Evolutionary conservation across 2,797 vertebrate genomes (phyloP).

Genomic region (Eulemur albifrons): DNA sequence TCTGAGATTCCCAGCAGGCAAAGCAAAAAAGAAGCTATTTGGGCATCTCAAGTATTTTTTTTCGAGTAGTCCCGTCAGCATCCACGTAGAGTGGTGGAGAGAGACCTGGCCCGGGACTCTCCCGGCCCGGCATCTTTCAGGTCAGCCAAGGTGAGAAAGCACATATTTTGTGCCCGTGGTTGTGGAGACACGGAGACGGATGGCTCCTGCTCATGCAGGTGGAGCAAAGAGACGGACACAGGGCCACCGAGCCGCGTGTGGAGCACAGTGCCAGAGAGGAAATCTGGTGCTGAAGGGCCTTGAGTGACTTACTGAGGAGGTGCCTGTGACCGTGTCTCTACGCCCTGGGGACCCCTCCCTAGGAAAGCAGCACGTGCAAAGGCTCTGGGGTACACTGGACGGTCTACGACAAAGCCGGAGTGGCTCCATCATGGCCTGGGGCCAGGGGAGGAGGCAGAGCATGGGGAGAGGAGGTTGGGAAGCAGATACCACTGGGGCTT

Average conservation of each 20-base stretch:
- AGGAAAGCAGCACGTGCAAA: not conserved
- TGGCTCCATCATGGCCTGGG: not conserved
- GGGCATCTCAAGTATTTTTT: not conserved
- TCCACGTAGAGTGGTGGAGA: not conserved
- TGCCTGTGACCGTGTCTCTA: not conserved
- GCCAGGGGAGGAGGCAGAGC: not conserved
- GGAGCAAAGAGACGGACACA: not conserved
- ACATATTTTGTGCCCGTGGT: not conserved
- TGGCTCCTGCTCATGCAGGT: not conserved
- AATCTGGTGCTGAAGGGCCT: not conserved
- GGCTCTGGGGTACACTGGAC: not conserved
- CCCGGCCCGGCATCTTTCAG: not conserved
- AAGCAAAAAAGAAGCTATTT: not conserved
- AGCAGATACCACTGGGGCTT: not conserved
- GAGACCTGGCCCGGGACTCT: not conserved
- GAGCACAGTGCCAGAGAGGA: not conserved
- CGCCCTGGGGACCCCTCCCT: not conserved
- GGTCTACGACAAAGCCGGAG: not conserved
- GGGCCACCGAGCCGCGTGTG: not conserved
- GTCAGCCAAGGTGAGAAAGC: not conserved
- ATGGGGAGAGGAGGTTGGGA: not conserved
- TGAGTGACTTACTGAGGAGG: not conserved
- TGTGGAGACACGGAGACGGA: not conserved
- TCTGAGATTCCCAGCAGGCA: constrained; percentile 7
- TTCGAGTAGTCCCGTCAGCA: not conserved